Evolutionary conservation across 2,888 invertebrate genomes (phyloP), one percentile per base, ranked within the genome.

Genomic region (Petrolisthes manimaculis): DNA sequence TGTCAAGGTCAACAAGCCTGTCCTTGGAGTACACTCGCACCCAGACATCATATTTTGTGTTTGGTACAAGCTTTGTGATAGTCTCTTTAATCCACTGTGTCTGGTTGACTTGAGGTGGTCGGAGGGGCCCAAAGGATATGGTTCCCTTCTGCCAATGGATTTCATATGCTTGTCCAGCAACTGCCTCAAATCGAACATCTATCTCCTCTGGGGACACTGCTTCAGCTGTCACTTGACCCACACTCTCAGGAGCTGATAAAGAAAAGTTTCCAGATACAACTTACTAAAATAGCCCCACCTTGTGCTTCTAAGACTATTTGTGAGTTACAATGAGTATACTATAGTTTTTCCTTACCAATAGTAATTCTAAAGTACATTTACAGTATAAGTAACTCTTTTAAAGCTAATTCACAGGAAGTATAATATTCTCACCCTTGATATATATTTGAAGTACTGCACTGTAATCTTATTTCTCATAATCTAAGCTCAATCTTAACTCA

Each of bases 21-120:
- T 95, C 95, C 83, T 95, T 94, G 1, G 96, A 96, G 92, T 95
- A 96, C 1, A 96, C 96, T 77, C 96, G 94, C 67, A 92, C 92
- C 92, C 92, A 90, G 5, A 91, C 84, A 67, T 84, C 84, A 74
- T 87, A 89, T 61, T 87, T 87, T 37, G 89, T 85, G 74, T 85
- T 86, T 8, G 89, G 85, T n/a, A 37, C n/a, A 4, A 89, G 85
- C 24, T 85, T 82, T 37, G 9, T 78, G 21, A 89, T 85, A 12
- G 9, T 83, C 6, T 14, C 53, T 1, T 78, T 6, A 8, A 85
- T 61, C 24, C n/a, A 5, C 21, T 79, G 69, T 5, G 85, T 85
- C 61, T 37, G 75, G 80, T 84, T 80, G 71, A 81, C 71, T 12
- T 80, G 9, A 4, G 85, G 83, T 14, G 85, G 83, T 14, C 82